Conservation (phyloP, 2,888 invertebrate genomes). For the Stegophylla sp. region DNA sequence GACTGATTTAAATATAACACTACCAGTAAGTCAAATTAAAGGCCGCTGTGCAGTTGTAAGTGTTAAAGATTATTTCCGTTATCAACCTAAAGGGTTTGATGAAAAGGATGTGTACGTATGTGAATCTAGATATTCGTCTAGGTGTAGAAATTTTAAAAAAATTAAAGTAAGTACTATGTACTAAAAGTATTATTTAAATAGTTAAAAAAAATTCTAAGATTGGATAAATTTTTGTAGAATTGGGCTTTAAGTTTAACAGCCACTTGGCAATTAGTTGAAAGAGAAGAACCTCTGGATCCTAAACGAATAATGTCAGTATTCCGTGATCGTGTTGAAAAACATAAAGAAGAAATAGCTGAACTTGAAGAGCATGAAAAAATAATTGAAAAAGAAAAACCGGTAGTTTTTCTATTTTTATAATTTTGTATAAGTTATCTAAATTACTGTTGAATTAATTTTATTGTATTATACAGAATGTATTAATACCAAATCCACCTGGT, state of each 20-base stretch:
- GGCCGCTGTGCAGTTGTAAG: constrained; percentile 93
- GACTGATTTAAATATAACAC: constrained; percentile 84
- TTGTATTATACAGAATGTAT: constrained; percentile 74
- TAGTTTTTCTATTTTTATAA: constrained; percentile 12
- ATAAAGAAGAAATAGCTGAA: constrained; percentile 86
- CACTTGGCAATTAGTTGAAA: constrained; percentile 71
- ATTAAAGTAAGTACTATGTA: constrained; percentile 67
- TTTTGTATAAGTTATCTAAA: neutral
- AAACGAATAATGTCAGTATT: constrained; percentile 91
- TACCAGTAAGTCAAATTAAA: constrained; percentile 82
- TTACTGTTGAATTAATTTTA: constrained; percentile 37
- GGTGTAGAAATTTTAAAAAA: constrained; percentile 88
- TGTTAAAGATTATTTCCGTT: constrained; percentile 92
- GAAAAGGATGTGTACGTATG: constrained; percentile 97
- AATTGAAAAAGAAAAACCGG: constrained; percentile 82
- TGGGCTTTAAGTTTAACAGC: constrained; percentile 72
- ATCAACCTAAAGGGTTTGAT: constrained; percentile 82
- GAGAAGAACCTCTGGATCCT: constrained; percentile 81
- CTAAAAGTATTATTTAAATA: neutral
- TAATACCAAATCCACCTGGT: constrained; percentile 70
- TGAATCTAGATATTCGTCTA: constrained; percentile 90
- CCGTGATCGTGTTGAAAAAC: constrained; percentile 86
- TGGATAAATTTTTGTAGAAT: constrained; percentile 63
- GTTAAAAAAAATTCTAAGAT: too few relatives aligned
- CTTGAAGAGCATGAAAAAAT: constrained; percentile 82